These are phyloP conservation scores for Poicephalus meyeri DNA, from an alignment of 2,113 vertebrate genomes.

Conservation along the genomic window DNA sequence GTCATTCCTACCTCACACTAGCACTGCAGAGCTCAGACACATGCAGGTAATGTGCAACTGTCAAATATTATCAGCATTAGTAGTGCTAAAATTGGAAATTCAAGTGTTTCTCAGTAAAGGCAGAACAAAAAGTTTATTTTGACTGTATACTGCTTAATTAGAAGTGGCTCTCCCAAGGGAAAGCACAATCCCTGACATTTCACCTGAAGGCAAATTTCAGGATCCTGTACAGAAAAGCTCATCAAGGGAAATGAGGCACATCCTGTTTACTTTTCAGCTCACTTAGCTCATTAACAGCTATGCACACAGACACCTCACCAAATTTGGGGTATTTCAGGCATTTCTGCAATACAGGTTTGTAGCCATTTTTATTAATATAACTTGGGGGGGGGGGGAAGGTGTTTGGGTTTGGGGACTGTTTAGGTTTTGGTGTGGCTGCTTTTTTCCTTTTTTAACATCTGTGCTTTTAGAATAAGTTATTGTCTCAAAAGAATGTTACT, in stretches of 20 bases:
- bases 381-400: fast-evolving
- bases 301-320: neutral
- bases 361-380: neutral
- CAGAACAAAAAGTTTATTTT: neutral
- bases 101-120: neutral
- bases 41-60: neutral
- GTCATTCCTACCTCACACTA: neutral
- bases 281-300: constrained; percentile 28
- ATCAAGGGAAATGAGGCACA: constrained; percentile 60
- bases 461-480: neutral
- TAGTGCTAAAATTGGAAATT: neutral
- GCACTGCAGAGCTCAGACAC: neutral
- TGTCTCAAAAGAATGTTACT: neutral
- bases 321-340: neutral
- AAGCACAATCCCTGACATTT: constrained; percentile 32
- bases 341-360: neutral
- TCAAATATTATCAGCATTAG: neutral
- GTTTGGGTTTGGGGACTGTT: neutral
- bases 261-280: constrained; percentile 59
- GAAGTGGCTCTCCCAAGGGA: constrained; percentile 3
- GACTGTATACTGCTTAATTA: neutral
- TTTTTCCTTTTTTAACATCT: neutral
- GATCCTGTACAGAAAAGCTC: constrained; percentile 24
- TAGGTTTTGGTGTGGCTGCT: neutral
- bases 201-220: constrained; percentile 61